phyloP scores from a whole-genome alignment of 2,888 invertebrate genomes.

The Rhaphigaster nebulosa region DNA sequence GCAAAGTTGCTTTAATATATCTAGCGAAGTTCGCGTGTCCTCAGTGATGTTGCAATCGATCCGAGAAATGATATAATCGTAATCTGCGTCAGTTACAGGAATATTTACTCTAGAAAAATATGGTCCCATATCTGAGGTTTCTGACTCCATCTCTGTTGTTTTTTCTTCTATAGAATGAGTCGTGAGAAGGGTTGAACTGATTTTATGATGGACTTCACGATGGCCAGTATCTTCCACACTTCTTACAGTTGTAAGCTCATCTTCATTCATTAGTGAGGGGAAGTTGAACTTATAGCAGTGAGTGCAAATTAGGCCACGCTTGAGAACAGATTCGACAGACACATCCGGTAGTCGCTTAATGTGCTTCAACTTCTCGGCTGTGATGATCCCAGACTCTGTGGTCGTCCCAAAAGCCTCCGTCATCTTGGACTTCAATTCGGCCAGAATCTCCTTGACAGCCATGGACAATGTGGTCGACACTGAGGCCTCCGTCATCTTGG shows the following conservation, averaged over 20 bases:
- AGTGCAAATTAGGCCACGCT: not conserved
- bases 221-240: not conserved
- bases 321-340: not conserved
- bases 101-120: fast-evolving
- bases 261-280: not conserved
- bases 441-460: no score
- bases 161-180: not conserved
- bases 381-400: not conserved
- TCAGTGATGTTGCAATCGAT: not conserved
- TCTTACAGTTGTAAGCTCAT: not conserved
- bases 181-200: not conserved
- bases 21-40: not conserved
- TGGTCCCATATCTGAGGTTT: fast-evolving
- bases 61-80: not conserved
- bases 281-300: not conserved
- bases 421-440: not conserved
- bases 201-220: no score
- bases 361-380: not conserved
- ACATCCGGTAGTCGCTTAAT: not conserved
- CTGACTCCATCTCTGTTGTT: not conserved
- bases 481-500: not conserved
- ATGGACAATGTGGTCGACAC: not conserved
- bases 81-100: not conserved
- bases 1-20: not conserved
- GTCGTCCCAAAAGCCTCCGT: not conserved